Evolutionary conservation across 53 echinoderm and acorn worm species (phyloP).

Genomic region (Zoroaster sp.): DNA sequence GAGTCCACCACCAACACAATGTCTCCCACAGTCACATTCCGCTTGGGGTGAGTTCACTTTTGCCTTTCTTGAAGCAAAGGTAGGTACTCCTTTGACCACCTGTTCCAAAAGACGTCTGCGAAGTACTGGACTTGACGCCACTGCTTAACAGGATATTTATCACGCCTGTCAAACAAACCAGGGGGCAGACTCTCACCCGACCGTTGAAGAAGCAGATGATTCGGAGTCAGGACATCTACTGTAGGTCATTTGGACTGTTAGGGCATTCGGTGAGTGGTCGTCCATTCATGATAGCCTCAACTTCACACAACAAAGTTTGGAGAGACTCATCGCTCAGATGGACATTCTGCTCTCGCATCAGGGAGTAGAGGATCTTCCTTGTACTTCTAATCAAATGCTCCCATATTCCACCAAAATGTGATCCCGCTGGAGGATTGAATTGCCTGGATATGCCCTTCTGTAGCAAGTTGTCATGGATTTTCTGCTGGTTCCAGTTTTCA

Average conservation of each 20-base stretch:
- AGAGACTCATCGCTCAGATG: slow-evolving; percentile 25
- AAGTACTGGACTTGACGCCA: too few species aligned
- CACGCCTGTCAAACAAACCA: too few species aligned
- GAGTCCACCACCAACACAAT: too few species aligned
- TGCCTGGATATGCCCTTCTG: slow-evolving; percentile 52
- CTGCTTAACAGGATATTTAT: too few species aligned
- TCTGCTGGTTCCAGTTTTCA: slow-evolving; percentile 28
- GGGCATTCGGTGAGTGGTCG: slow-evolving; percentile 48
- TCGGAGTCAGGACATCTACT: slow-evolving; percentile 39
- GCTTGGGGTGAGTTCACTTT: too few species aligned
- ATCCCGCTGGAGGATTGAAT: slow-evolving; percentile 66
- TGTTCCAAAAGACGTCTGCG: too few species aligned
- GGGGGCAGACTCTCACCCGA: too few species aligned
- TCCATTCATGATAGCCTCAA: slow-evolving; percentile 54
- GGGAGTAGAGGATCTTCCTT: slow-evolving; percentile 56
- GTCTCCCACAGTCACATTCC: too few species aligned
- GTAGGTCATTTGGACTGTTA: slow-evolving; percentile 26
- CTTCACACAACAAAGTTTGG: slow-evolving; percentile 44
- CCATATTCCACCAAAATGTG: slow-evolving; percentile 75
- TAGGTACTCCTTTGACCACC: too few species aligned
- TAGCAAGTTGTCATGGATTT: slow-evolving; percentile 15
- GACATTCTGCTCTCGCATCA: slow-evolving; percentile 51
- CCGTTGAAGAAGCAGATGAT: too few species aligned
- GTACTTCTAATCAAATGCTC: slow-evolving; percentile 64
- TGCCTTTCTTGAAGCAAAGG: too few species aligned